phyloP scores from a whole-genome alignment of 2,888 invertebrate species.

The Cephus pulcher region DNA sequence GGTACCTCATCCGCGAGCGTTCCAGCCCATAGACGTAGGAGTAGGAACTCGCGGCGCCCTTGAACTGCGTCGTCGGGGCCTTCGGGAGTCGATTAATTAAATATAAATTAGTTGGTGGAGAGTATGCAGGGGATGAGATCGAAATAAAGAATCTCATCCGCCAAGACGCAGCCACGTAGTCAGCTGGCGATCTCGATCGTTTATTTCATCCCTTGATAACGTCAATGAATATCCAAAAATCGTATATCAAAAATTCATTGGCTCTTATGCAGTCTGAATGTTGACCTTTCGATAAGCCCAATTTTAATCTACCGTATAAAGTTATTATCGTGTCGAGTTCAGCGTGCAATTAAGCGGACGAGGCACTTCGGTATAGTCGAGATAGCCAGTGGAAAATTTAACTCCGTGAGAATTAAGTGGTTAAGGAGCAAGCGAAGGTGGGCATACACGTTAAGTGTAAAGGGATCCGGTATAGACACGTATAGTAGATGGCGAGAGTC shows the following conservation, averaged over 20 bases:
- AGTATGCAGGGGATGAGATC: not conserved
- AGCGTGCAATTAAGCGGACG: not conserved
- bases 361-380: not conserved
- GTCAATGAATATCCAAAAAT: not conserved
- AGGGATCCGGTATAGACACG: not conserved
- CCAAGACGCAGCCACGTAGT: slow-evolving; percentile 11
- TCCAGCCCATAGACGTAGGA: not conserved
- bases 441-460: not conserved
- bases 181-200: not conserved
- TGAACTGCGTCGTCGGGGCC: slow-evolving; percentile 4
- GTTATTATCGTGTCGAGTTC: not conserved
- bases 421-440: not conserved
- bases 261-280: not conserved
- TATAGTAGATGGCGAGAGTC: not conserved
- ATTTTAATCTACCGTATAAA: not conserved
- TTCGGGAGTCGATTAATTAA: slow-evolving; percentile 49
- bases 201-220: not conserved
- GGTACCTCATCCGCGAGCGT: not conserved
- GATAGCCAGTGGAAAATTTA: not conserved
- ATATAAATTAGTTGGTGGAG: slow-evolving; percentile 46
- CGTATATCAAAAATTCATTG: not conserved
- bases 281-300: not conserved
- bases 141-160: slow-evolving; percentile 2
- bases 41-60: slow-evolving; percentile 18
- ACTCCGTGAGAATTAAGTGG: not conserved